phyloP scores from a whole-genome alignment of 2,797 vertebrate species.

The Todus mexicanus region DNA sequence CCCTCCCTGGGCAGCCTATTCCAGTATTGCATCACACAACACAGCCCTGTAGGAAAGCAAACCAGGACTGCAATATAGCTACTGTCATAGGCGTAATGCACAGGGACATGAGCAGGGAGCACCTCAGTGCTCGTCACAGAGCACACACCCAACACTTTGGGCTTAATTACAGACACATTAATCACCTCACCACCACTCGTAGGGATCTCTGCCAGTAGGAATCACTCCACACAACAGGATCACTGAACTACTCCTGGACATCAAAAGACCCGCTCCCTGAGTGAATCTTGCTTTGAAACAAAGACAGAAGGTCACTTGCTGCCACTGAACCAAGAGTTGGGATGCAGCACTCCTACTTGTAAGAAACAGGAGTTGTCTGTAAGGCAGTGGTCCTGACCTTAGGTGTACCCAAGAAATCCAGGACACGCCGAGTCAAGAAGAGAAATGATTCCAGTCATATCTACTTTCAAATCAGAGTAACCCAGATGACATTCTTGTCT shows the following conservation, averaged over 20 bases:
- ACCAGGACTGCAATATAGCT: background rate
- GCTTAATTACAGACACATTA: background rate
- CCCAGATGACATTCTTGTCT: background rate
- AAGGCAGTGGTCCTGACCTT: background rate
- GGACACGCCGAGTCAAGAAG: background rate
- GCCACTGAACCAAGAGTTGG: background rate
- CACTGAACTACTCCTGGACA: background rate
- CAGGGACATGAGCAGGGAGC: background rate
- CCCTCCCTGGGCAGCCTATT: too few relatives aligned
- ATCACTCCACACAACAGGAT: background rate
- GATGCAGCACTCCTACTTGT: background rate
- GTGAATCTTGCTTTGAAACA: background rate
- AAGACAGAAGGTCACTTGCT: background rate
- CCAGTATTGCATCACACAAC: too few relatives aligned
- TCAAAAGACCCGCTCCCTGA: background rate
- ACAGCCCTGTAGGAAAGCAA: background rate
- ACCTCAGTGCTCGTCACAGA: background rate
- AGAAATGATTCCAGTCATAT: background rate
- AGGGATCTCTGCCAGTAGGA: background rate
- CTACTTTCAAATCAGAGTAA: background rate
- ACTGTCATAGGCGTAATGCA: fast-evolving
- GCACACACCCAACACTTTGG: background rate
- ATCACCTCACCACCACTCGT: background rate
- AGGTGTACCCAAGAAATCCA: background rate
- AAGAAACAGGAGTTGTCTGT: background rate